Evolutionary conservation across 2,797 vertebrate species (phyloP).

Genomic region (Pyrocephalus nanus): DNA sequence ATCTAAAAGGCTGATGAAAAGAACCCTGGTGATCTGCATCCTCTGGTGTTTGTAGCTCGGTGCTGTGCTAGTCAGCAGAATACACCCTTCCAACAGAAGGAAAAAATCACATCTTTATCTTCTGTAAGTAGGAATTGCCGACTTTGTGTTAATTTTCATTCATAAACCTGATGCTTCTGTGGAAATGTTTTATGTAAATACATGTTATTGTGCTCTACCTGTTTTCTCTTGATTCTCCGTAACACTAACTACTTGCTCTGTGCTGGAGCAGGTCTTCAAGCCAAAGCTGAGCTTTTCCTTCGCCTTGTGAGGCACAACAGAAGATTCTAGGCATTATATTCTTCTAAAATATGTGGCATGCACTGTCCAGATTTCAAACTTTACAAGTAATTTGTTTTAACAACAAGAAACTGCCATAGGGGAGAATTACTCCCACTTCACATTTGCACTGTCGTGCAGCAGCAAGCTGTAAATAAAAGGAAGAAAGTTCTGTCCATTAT

Average conservation of each 20-base stretch:
- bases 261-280: not conserved
- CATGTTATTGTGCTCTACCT: not conserved
- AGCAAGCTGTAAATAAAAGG: not conserved
- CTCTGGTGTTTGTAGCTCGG: not conserved
- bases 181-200: not conserved
- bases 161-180: not conserved
- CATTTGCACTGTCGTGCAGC: not conserved
- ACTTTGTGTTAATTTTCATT: not conserved
- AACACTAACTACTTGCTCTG: not conserved
- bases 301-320: not conserved
- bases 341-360: not conserved
- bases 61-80: not conserved
- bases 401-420: not conserved
- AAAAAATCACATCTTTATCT: not conserved
- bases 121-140: not conserved
- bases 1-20: not conserved
- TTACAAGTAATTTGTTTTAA: not conserved
- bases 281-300: not conserved
- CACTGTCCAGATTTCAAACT: not conserved
- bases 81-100: not conserved
- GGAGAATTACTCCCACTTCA: not conserved
- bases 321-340: not conserved
- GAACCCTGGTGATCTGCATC: accelerated
- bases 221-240: not conserved
- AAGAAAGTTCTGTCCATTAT: not conserved